Base-by-base conservation (phyloP, 2,888 invertebrate genomes). In the Ophion costatus region DNA sequence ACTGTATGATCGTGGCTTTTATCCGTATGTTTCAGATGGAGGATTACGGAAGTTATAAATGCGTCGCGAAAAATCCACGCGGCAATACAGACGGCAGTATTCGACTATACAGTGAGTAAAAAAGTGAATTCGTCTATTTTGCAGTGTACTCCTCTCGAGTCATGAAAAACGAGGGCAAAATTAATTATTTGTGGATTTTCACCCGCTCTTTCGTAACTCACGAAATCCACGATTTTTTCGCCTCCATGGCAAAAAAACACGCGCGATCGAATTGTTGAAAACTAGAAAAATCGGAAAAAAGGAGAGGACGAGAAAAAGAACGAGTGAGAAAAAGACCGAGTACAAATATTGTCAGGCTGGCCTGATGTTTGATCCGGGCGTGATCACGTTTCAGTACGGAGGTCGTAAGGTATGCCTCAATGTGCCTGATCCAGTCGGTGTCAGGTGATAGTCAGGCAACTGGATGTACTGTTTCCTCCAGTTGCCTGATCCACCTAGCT, bases 21-120 rank as follows among this genome's bases (percentile, higher is more conserved):
- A 57, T 70, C 84, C 80, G 79, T 88, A 64, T 87, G 64, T 92
- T 93, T 42, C 95, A 96, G 90, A 96, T 95, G 88, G 95, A 95
- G 89, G 98, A 98, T 94, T 98, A 97, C 92, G 98, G 98, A 33
- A 97, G 96, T 75, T 98, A 98, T 94, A 98, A 97, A 93, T 98
- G 98, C 94, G 96, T 97, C 33, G 97, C 98, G 85, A 98, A 98
- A 94, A 98, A 98, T 94, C 98, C 98, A 81, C 95, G 98, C 88
- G 98, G 98, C 86, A 98, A 98, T 93, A 98, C 98, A 70, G 98
- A 98, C 94, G 98, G 98, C 88, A 96, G 96, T 86, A 98, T 98
- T 93, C 96, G 97, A 89, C 95, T 98, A 87, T 98, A 98, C 94
- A 97, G 98, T 98, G 95, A 97, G 97, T 96, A 91, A 0, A 33